phyloP scores from a whole-genome alignment of 1,140 invertebrate genomes.

The Aphaenogaster rudis region DNA sequence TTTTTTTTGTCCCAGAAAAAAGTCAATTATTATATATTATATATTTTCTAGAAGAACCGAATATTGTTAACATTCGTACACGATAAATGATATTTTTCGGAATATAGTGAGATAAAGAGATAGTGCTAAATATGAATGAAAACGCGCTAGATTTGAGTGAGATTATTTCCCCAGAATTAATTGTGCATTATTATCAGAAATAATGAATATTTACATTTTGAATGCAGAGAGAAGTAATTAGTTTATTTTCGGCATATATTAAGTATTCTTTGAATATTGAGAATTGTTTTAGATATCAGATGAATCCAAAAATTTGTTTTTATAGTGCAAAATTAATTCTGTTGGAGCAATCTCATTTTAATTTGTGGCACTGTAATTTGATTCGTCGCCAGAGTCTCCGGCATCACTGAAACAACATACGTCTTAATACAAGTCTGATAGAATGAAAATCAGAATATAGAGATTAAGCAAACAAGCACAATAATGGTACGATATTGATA shows the following conservation, averaged over 20 bases:
- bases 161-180: conserved; percentile 42
- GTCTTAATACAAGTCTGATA: conserved; percentile 63
- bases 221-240: neutral
- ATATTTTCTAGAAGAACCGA: conserved; percentile 13
- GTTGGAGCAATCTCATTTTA: conserved; percentile 40
- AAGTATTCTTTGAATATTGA: neutral
- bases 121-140: neutral
- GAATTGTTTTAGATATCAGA: neutral
- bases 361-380: conserved; percentile 22
- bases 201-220: neutral
- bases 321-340: conserved; percentile 32
- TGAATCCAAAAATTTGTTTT: neutral
- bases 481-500: conserved; percentile 58
- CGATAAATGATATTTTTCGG: conserved; percentile 39
- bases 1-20: neutral
- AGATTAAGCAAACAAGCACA: conserved; percentile 58
- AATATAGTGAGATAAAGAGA: neutral
- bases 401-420: conserved; percentile 29
- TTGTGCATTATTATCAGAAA: neutral
- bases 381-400: conserved; percentile 36
- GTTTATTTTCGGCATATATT: neutral
- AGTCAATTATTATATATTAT: conserved; percentile 47
- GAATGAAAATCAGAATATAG: conserved; percentile 33
- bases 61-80: neutral
- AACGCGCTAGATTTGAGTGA: conserved; percentile 3